Evolutionary conservation across 1,140 invertebrate genomes (phyloP), one percentile per base, ranked within the genome.

Genomic region (Drosophila miranda): DNA sequence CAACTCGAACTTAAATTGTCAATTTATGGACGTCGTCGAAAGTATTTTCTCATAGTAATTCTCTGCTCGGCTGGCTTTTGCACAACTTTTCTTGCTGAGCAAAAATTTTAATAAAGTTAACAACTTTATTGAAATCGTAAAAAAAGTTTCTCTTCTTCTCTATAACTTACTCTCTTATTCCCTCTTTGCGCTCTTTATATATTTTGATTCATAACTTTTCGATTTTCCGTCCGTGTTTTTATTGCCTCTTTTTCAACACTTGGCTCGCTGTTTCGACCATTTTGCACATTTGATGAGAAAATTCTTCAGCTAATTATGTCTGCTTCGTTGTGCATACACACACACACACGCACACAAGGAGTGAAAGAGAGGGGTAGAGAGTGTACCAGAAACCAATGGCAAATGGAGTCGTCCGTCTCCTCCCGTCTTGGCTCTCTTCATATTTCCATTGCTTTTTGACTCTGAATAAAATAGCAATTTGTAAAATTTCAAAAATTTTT

Each of bases 21-120:
- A 86, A 86, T 86, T 86, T 86, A 77, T 80, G 80, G 73, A 58
- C 67, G 60, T 67, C 78, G 79, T 70, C 66, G 75, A 86, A 87
- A 87, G 81, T 87, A 86, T 86, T 68, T 75, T 83, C 56, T 83
- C 62, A 84, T 86, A 86, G 80, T 84, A 86, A 84, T 84, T 84
- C 80, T 86, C 80, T 84, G 80, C 81, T 86, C 78, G 80, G 78
- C 81, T 84, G 80, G 60, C 82, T 81, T 66, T 86, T 74, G 72
- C 68, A 66, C 74, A 87, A 86, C 81, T 86, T 86, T 86, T 77
- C 84, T 74, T 67, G 71, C 78, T 63, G 76, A 79, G 81, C 73
- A 77, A 75, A 84, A 77, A 87, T 86, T 86, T 87, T 86, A 86
- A 86, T 86, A 86, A 86, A 86, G 81, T 86, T 86, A 86, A 86